Conservation (phyloP, 2,888 invertebrate species). For the Anthrax anthrax region DNA sequence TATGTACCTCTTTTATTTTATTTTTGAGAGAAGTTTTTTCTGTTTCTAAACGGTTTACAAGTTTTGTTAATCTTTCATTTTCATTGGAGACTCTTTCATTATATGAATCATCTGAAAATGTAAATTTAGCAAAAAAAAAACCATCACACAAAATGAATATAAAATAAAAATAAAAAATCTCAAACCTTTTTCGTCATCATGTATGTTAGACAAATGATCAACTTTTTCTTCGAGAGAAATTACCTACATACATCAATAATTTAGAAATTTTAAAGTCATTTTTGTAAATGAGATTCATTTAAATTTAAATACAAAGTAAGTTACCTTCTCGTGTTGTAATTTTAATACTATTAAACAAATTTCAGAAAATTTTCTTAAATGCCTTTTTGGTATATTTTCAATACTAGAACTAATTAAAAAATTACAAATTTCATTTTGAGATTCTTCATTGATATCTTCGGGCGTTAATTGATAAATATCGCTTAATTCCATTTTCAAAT, state of each 20-base stretch:
- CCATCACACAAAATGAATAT: neutral
- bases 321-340: slow-evolving; percentile 27
- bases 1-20: slow-evolving; percentile 25
- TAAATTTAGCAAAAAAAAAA: neutral
- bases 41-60: slow-evolving; percentile 26
- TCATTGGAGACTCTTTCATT: slow-evolving; percentile 23
- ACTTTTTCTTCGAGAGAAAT: too few species aligned
- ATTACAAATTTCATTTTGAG: slow-evolving; percentile 26
- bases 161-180: neutral
- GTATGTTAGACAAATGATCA: slow-evolving; percentile 7
- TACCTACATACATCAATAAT: too few species aligned
- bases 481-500: slow-evolving; percentile 8
- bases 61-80: slow-evolving; percentile 27
- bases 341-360: slow-evolving; percentile 24
- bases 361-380: slow-evolving; percentile 27
- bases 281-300: too few species aligned
- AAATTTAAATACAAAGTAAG: neutral
- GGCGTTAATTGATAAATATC: slow-evolving; percentile 3
- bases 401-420: slow-evolving; percentile 22
- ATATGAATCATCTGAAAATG: slow-evolving; percentile 15
- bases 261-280: too few species aligned
- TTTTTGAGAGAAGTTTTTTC: slow-evolving; percentile 22
- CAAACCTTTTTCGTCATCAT: slow-evolving; percentile 15
- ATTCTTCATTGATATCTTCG: slow-evolving; percentile 8
- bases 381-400: slow-evolving; percentile 28